A percentile compares a stretch with the other conserved stretches of the same genome.
These are phyloP conservation scores for Bombus confusus DNA, from an alignment of 1,140 invertebrate species.

Conservation along the genomic window DNA sequence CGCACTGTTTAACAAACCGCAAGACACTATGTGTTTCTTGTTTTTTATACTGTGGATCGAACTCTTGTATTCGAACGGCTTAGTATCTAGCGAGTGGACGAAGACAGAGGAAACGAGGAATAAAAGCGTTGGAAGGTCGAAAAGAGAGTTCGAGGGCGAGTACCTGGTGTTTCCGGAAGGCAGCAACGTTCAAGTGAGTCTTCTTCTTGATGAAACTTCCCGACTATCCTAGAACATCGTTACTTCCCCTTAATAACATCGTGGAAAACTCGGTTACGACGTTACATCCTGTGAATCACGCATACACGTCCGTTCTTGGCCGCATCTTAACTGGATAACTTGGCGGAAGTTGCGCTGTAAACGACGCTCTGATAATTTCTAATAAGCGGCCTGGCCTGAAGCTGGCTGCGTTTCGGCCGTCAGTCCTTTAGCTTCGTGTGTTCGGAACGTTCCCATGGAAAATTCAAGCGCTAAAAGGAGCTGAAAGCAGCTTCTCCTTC, in stretches of 20 bases:
- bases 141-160: slow-evolving; percentile 67
- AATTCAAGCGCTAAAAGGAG: slow-evolving; percentile 32
- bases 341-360: slow-evolving; percentile 16
- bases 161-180: slow-evolving; percentile 80
- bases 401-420: background rate
- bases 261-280: slow-evolving; percentile 13
- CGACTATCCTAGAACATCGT: background rate
- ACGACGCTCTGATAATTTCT: slow-evolving; percentile 33
- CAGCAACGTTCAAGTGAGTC: slow-evolving; percentile 80
- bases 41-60: background rate
- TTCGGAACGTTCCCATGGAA: background rate
- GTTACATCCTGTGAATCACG: background rate
- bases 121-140: slow-evolving; percentile 48
- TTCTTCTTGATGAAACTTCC: background rate
- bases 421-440: background rate
- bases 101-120: background rate
- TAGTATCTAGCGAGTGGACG: background rate
- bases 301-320: background rate
- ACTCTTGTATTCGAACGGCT: background rate
- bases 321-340: background rate
- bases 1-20: background rate
- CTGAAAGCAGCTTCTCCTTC: background rate
- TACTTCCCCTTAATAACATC: background rate
- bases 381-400: background rate
- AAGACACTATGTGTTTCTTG: slow-evolving; percentile 4